Evolutionary conservation across 2,888 invertebrate genomes (phyloP), one percentile per base, ranked within the genome.

Genomic region (Euplagia quadripunctaria): DNA sequence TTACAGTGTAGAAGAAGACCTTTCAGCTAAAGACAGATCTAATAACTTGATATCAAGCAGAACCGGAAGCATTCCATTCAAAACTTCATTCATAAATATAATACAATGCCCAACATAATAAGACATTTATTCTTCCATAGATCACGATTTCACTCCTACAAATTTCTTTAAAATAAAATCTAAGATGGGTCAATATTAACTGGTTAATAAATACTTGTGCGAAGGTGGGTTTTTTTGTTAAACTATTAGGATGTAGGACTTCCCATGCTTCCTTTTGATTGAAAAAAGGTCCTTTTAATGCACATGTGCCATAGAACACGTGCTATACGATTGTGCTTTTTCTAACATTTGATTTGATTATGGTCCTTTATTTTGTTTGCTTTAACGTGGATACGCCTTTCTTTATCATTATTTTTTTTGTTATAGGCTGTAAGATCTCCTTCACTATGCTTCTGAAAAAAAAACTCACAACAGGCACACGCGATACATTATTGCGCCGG

Each of bases 191-290:
- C 80, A 66, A 68, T 8, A 31, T 71, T 49, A 8, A 49, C 6
- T 82, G 86, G 84, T 67, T 67, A 49, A 63, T 0, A 70, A 71
- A 71, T 81, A 79, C 73, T 81, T 75, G 73, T 71, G 70, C 70
- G 64, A 43, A 31, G 82, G 85, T 73, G 81, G 31, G 31, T 82
- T 63, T 73, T 83, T 80, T 76, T 82, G 79, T 71, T 14, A 4
- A 70, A 68, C 31, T 76, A 74, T 75, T 78, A 75, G 79, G 82
- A 84, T 82, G 81, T 80, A 65, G 78, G 72, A 86, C 81, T 89
- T 89, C 89, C 89, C 89, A 89, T 89, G 87, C 88, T 77, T 86
- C 89, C 85, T 87, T 88, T 88, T 86, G 81, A 89, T 83, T 78
- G 78, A 78, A 83, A 83, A 82, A 84, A 73, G 82, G 82, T 78